Evolutionary conservation across 2,888 invertebrate genomes (phyloP).

Genomic region (Rotaria socialis): DNA sequence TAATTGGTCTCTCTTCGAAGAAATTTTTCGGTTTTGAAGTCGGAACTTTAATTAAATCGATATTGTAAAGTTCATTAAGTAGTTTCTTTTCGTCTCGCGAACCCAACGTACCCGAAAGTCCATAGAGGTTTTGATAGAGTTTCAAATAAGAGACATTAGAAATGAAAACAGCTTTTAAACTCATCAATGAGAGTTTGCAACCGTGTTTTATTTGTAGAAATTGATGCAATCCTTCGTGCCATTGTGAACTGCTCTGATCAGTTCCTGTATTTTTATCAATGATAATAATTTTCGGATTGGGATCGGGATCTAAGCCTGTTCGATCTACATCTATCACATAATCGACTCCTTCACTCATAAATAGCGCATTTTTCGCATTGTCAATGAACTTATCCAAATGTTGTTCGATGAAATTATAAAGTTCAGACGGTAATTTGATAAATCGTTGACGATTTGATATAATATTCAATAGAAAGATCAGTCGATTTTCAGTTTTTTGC

Average conservation of each 20-base stretch:
- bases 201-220: constrained; percentile 59
- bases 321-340: constrained; percentile 53
- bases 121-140: constrained; percentile 51
- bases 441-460: neutral
- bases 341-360: constrained; percentile 51
- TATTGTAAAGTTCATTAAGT: constrained; percentile 43
- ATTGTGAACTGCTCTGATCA: constrained; percentile 55
- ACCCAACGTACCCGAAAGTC: constrained; percentile 50
- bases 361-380: constrained; percentile 50
- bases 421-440: constrained; percentile 49
- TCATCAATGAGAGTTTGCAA: constrained; percentile 52
- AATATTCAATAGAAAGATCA: neutral
- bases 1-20: constrained; percentile 33
- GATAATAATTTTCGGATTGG: constrained; percentile 47
- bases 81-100: constrained; percentile 52
- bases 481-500: neutral
- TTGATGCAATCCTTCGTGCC: constrained; percentile 59
- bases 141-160: constrained; percentile 56
- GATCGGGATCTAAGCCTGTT: constrained; percentile 48
- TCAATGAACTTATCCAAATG: constrained; percentile 49
- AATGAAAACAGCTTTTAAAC: constrained; percentile 57
- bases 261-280: constrained; percentile 55
- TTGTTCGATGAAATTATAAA: constrained; percentile 50
- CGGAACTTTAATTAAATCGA: constrained; percentile 47
- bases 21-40: constrained; percentile 42